Conservation (phyloP, 2,888 invertebrate species). For the Pammene fasciana region DNA sequence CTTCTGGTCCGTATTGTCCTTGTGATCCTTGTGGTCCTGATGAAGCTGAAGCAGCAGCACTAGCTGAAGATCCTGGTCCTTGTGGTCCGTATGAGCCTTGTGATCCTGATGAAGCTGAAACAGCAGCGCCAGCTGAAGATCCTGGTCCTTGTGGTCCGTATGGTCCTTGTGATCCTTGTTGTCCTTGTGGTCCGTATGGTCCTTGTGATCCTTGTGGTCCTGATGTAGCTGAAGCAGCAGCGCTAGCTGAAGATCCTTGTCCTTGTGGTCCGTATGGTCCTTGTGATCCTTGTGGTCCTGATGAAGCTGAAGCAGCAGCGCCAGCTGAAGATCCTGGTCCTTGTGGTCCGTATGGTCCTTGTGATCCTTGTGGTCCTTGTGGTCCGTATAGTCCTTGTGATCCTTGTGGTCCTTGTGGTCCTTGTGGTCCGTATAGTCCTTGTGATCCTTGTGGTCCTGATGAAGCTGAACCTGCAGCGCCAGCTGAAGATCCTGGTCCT, state of each 20-base stretch:
- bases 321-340: slow-evolving; percentile 16
- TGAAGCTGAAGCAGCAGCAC: slow-evolving; percentile 36
- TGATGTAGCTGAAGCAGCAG: slow-evolving; percentile 29
- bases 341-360: slow-evolving; percentile 3
- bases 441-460: neutral
- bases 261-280: slow-evolving; percentile 2
- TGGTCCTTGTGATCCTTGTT: slow-evolving; percentile 5
- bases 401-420: slow-evolving; percentile 5
- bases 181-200: too few relatives aligned
- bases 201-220: neutral
- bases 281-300: neutral
- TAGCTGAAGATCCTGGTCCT: slow-evolving; percentile 25
- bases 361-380: slow-evolving; percentile 8
- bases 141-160: slow-evolving; percentile 14
- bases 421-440: slow-evolving; percentile 1
- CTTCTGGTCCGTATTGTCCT: neutral
- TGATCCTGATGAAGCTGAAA: slow-evolving; percentile 36
- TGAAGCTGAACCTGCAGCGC: slow-evolving; percentile 32
- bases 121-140: neutral
- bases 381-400: slow-evolving; percentile 12
- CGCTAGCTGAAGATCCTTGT: slow-evolving; percentile 19
- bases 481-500: slow-evolving; percentile 15
- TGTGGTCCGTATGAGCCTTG: neutral
- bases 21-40: slow-evolving; percentile 31
- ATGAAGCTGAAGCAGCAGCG: slow-evolving; percentile 28